Base-by-base conservation (phyloP, 2,113 vertebrate species). In the Stomatorhinus ivindoensis region DNA sequence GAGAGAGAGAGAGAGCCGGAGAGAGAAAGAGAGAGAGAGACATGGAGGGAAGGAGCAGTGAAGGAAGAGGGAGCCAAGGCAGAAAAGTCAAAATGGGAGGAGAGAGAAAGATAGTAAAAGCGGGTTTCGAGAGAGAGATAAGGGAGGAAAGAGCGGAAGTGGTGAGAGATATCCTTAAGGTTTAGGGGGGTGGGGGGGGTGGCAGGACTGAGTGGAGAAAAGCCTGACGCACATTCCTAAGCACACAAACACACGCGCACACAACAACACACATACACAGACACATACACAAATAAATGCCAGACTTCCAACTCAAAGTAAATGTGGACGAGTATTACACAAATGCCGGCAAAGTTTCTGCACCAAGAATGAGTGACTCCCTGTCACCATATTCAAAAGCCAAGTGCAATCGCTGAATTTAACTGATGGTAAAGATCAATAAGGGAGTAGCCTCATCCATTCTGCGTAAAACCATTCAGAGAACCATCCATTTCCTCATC, bases 61-160 rank as follows among this genome's bases (percentile, higher is more conserved):
- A 65, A 69, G 91, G 91, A 90, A 82, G 91, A 61, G 88, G 80
- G 87, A 92, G 88, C 19, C 35, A 88, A 84, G 88, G 87, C 31
- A 91, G 93, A 93, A 92, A 91, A 92, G 90, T 90, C 91, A 90
- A 89, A 65, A 17, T 27, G 27, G 51, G 46, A 58, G 69, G 82
- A 84, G 61, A 50, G 73, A 61, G 69, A 88, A 50, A 91, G 88
- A 90, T 89, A 89, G 76, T 15, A 73, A 89, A 88, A 90, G 91
- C 90, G 90, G 91, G 92, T 92, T 93, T 88, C 92, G 92, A 91
- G 92, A 91, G 92, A 91, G 89, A 93, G 93, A 91, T 91, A 94
- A 92, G 92, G 89, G 92, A 89, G 93, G 83, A 89, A 91, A 92
- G 92, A 89, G 92, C 80, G 88, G 91, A 92, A 91, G 91, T 91